Base-by-base conservation (phyloP, 2,797 vertebrate genomes). In the Sebastes diaconus region DNA sequence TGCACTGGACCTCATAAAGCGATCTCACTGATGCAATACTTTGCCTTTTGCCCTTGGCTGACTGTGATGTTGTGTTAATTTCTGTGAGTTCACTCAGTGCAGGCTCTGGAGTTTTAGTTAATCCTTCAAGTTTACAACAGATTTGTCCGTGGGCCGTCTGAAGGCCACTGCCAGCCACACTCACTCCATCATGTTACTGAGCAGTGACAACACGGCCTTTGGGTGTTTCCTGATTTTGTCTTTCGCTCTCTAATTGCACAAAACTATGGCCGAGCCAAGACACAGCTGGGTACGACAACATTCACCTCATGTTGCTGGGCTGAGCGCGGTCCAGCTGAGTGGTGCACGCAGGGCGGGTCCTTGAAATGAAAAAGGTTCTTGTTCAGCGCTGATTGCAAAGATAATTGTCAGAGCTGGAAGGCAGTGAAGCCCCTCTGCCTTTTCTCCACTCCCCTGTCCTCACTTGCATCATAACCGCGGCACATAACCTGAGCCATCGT, bases 161-260 rank as follows among this genome's bases (percentile, higher is more conserved):
- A 84, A 80, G 86, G 73, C 34, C 55, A 72, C 80, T 86, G 90
- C 88, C 90, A 93, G 91, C 81, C 84, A 85, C 81, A 83, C 87
- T 91, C 91, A 88, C 88, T 92, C 81, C 79, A 84, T 91, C 83
- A 80, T 32, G 29, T 87, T 84, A 81, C 81, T 71, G 67, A 75
- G 81, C 83, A 85, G 84, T 87, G 88, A 93, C 87, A 91, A 75
- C 80, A 75, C 16, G 6, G 81, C 66, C 74, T 84, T 72, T 84
- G 89, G 90, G 88, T 85, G 85, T 94, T 92, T 90, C 87, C 86
- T 88, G 73, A 90, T 87, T 81, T 87, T 85, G 77, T 90, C 79
- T 89, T 76, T 83, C 50, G n/a, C 69, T 91, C 76, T 84, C 70
- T 88, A 90, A 91, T 91, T 91, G 87, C 78, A 46, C 83, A 64